Percentiles rank a stretch among this genome's conserved stretches.
phyloP scores from a whole-genome alignment of 2,797 vertebrate genomes.

The Siniperca obscura region DNA sequence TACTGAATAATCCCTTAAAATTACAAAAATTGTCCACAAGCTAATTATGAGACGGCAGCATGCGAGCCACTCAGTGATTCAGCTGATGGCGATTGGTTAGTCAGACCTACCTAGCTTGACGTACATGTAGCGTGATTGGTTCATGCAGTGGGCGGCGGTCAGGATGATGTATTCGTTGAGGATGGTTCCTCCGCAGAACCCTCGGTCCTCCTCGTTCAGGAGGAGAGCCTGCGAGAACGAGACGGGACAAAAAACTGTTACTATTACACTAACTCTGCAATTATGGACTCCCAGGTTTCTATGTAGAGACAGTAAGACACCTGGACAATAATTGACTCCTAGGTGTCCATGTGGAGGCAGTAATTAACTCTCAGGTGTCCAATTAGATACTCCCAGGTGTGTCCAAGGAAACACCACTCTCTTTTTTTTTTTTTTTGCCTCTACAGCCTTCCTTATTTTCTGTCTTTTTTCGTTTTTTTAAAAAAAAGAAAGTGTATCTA shows the following conservation, averaged over 20 bases:
- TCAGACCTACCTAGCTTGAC: constrained; percentile 88
- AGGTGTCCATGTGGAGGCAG: not conserved
- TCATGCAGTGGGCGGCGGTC: constrained; percentile 94
- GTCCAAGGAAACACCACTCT: no score
- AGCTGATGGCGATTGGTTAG: not conserved
- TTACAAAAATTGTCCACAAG: no score
- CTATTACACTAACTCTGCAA: not conserved
- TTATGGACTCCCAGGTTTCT: not conserved
- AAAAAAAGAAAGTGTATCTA: constrained; percentile 10
- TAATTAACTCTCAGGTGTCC: not conserved
- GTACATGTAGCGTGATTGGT: constrained; percentile 84
- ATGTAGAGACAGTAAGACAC: no score
- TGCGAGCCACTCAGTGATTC: not conserved
- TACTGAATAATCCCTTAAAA: no score
- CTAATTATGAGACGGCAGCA: no score
- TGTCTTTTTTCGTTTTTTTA: no score
- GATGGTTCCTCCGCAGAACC: constrained; percentile 95
- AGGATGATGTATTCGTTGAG: constrained; percentile 87
- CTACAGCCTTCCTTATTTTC: no score
- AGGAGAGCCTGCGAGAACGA: constrained; percentile 87
- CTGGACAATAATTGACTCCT: not conserved
- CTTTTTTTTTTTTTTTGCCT: no score
- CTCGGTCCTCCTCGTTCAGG: constrained; percentile 83
- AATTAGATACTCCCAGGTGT: no score
- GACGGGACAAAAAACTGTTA: not conserved